Base-by-base conservation (phyloP, 1,140 invertebrate species). In the Ephestia elutella region DNA sequence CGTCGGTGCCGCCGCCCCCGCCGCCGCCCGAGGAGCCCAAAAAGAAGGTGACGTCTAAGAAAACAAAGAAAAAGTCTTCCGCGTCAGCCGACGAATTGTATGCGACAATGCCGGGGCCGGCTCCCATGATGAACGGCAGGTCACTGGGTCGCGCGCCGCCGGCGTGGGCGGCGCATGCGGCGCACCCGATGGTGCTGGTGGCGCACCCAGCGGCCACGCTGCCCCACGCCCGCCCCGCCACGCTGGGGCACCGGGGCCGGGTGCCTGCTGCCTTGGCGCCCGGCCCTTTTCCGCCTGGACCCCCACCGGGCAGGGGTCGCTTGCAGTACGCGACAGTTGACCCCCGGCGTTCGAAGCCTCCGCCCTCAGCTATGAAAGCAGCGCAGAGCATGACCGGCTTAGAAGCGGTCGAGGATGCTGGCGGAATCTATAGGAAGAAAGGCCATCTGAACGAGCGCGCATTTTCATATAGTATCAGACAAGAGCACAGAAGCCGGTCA, bases 391-490 rank as follows among this genome's bases (percentile, higher is more conserved):
- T 95, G 62, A 95, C 94, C 0, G 92, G 90, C 3, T 78, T 91
- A 61, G 92, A 90, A 62, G 92, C 92, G 11, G 93, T 92, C 21
- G 95, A 95, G 49, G 96, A 95, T 11, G 92, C 94, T 7, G 96
- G 95, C 32, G 95, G 94, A 35, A 96, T 96, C 0, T 97, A 98
- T 78, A 90, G 95, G 53, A 93, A 96, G 74, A 96, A 97, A 73
- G 96, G 96, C 0, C 96, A 98, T 77, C 84, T 98, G 56, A 98
- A 98, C 81, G 96, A 98, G 80, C 89, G 96, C 51, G 96, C 96
- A 15, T 98, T 98, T 78, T 96, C 95, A 11, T 97, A 98, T 86
- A 97, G 96, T 54, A 98, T 98, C 71, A 90, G 96, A 53, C 96
- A 97, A 75, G 96, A 97, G 78, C 96, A 97, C 80, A 91, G 96